These are phyloP conservation scores for Diogma glabrata DNA, from an alignment of 2,888 invertebrate genomes.

Conservation along the genomic window DNA sequence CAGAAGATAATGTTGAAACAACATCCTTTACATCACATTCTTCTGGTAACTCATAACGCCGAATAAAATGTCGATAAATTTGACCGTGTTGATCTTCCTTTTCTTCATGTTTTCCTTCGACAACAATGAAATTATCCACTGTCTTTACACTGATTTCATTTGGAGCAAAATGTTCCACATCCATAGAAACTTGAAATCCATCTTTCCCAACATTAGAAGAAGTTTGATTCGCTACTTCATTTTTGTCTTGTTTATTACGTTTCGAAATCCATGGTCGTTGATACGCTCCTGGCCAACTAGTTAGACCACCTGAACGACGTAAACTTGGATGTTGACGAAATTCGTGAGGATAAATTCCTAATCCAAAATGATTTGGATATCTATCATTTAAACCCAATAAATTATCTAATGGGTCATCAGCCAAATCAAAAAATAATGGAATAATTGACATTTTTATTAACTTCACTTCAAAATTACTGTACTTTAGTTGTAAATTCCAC, in stretches of 20 bases:
- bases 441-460: not conserved
- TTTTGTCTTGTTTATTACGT: not conserved
- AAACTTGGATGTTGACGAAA: not conserved
- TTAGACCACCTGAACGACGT: not conserved
- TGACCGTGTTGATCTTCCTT: conserved; percentile 59
- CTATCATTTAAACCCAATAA: no score
- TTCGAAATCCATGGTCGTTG: not conserved
- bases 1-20: conserved; percentile 64
- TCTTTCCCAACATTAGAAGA: conserved; percentile 44
- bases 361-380: not conserved
- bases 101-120: conserved; percentile 62
- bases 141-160: conserved; percentile 60
- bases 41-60: conserved; percentile 56
- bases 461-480: not conserved
- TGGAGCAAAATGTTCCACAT: conserved; percentile 58
- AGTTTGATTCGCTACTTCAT: not conserved
- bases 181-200: conserved; percentile 56
- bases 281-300: not conserved
- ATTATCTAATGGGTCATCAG: not conserved
- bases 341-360: not conserved
- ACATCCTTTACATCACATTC: conserved; percentile 59
- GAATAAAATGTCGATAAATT: conserved; percentile 67
- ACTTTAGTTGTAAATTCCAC: not conserved
- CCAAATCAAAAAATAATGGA: not conserved
- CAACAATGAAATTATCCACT: conserved; percentile 46